Evolutionary conservation across 2,888 invertebrate genomes (phyloP).

Genomic region (Apodemia mormo): DNA sequence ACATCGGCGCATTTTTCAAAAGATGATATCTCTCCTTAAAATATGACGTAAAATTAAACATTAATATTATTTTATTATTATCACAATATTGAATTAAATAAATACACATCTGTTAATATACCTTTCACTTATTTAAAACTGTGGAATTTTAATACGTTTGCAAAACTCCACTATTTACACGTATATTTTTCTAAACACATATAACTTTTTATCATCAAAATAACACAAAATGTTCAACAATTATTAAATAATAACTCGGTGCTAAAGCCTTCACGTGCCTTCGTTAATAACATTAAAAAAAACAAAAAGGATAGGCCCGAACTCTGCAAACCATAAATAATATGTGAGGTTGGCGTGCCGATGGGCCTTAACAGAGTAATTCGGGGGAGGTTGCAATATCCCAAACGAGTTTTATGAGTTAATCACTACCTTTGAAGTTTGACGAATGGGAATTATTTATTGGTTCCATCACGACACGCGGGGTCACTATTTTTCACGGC

Average conservation of each 20-base stretch:
- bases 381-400: slow-evolving; percentile 43
- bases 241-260: neutral
- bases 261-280: slow-evolving; percentile 25
- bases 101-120: no score
- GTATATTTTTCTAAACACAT: no score
- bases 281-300: slow-evolving; percentile 34
- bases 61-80: no score
- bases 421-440: slow-evolving; percentile 74
- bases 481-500: slow-evolving; percentile 31
- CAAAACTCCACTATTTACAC: no score
- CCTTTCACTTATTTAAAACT: no score
- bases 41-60: neutral
- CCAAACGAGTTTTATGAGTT: slow-evolving; percentile 67
- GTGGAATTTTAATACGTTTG: no score
- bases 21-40: neutral
- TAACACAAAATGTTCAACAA: no score
- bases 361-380: slow-evolving; percentile 47
- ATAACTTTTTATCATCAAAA: no score
- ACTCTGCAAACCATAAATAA: slow-evolving; percentile 43
- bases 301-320: slow-evolving; percentile 35
- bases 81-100: no score
- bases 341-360: slow-evolving; percentile 56
- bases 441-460: slow-evolving; percentile 71
- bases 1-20: neutral
- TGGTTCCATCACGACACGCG: slow-evolving; percentile 59